Evolutionary conservation across 2,797 vertebrate genomes (phyloP).

Genomic region (Melanotaenia maccullochi): DNA sequence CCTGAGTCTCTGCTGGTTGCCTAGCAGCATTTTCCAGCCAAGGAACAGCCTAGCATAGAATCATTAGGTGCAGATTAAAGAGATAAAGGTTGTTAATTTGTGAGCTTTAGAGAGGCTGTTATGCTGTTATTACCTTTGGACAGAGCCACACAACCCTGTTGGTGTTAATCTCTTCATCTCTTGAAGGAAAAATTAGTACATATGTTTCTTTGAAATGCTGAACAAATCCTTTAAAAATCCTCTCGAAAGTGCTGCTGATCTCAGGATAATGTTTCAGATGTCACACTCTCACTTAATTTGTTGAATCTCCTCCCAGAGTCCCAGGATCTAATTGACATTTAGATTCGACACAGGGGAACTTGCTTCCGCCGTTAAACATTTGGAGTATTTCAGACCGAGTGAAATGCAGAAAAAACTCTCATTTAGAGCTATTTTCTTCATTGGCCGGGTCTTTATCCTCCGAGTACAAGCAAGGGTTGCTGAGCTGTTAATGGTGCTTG

Average conservation of each 20-base stretch:
- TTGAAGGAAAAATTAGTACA: neutral
- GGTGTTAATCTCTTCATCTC: constrained; percentile 1
- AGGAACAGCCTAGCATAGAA: neutral
- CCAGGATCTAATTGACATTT: constrained; percentile 58
- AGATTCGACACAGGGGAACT: constrained; percentile 30
- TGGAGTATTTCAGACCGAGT: constrained; percentile 60
- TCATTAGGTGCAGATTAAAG: constrained; percentile 3
- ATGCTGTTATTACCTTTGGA: neutral
- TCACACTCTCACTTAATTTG: constrained; percentile 22
- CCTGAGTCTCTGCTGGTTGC: neutral
- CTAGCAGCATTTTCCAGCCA: neutral
- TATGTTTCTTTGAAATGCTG: neutral
- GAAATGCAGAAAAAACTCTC: constrained; percentile 55
- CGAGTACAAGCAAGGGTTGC: constrained; percentile 60
- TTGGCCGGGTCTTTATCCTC: constrained; percentile 43
- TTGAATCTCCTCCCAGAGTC: constrained; percentile 38
- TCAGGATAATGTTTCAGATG: constrained; percentile 32
- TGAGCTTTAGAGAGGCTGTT: neutral
- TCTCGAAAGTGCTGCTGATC: constrained; percentile 11
- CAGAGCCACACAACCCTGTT: neutral
- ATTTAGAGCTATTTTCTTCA: constrained; percentile 54
- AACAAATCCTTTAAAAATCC: constrained; percentile 12
- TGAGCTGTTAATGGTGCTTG: constrained; percentile 61
- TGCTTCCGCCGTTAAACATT: constrained; percentile 65
- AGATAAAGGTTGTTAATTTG: neutral